Evolutionary conservation across 2,888 invertebrate genomes (phyloP).

Genomic region (Amiota communis): DNA sequence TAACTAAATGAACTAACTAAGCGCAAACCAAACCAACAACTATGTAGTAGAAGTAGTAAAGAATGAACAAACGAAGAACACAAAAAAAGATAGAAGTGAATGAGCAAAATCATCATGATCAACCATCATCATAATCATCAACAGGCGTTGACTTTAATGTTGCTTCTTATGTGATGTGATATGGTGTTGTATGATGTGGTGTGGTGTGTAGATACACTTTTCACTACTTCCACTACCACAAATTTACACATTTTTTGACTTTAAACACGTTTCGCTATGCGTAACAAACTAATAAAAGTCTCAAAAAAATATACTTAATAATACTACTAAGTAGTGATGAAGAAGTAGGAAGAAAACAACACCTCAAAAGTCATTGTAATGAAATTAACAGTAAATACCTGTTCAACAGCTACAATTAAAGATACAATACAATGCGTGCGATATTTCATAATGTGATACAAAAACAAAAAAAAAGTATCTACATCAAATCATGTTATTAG

Average conservation of each 20-base stretch:
- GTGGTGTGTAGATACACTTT: constrained; percentile 25
- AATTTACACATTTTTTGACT: constrained; percentile 37
- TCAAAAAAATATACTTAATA: neutral
- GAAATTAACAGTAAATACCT: constrained; percentile 64
- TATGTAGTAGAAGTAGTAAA: neutral
- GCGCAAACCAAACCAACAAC: neutral
- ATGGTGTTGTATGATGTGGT: constrained; percentile 13
- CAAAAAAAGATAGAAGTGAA: neutral
- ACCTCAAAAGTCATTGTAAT: constrained; percentile 42
- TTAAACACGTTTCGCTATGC: constrained; percentile 35
- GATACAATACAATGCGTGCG: neutral
- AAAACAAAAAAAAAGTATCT: neutral
- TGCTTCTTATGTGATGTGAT: neutral
- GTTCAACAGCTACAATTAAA: constrained; percentile 59
- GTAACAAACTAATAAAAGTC: constrained; percentile 8
- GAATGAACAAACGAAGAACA: neutral
- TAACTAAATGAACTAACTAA: no score
- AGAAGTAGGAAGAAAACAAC: constrained; percentile 3
- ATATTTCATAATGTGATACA: constrained; percentile 17
- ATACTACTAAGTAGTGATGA: no score
- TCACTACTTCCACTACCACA: constrained; percentile 6
- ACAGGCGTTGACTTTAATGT: constrained; percentile 1
- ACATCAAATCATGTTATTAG: neutral
- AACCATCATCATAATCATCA: neutral
- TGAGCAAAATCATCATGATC: neutral